Conservation (phyloP, 2,888 invertebrate species). For the Apamea epomidion region DNA sequence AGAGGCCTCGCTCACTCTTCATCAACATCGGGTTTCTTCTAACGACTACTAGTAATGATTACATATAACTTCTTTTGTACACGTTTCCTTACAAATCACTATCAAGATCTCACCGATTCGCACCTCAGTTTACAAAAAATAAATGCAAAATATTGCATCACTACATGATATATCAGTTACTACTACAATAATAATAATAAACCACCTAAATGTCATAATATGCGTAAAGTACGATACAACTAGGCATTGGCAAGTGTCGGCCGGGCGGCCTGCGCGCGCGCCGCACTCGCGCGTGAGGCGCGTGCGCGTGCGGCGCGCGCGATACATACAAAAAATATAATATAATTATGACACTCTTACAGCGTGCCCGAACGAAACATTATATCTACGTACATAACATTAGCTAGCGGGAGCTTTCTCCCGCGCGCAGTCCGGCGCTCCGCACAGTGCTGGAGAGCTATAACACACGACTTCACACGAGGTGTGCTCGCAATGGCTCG, state of each 20-base stretch:
- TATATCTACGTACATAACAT: constrained; percentile 46
- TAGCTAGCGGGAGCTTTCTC: background rate
- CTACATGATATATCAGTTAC: constrained; percentile 64
- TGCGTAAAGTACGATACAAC: constrained; percentile 78
- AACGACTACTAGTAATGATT: constrained; percentile 51
- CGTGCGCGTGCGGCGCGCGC: constrained; percentile 64
- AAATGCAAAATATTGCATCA: constrained; percentile 64
- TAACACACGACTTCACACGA: too few species aligned
- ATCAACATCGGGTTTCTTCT: background rate
- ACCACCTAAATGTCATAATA: constrained; percentile 72
- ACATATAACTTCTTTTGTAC: constrained; percentile 60
- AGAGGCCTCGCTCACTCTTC: background rate
- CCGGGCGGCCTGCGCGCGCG: constrained; percentile 77
- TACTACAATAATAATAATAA: constrained; percentile 54
- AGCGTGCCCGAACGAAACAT: constrained; percentile 74
- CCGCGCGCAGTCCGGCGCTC: background rate
- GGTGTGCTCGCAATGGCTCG: too few species aligned
- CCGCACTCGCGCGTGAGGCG: constrained; percentile 70
- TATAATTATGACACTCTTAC: constrained; percentile 81
- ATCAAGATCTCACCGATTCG: constrained; percentile 53
- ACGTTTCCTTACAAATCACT: constrained; percentile 45
- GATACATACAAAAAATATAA: constrained; percentile 68
- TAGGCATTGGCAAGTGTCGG: constrained; percentile 88
- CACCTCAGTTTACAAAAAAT: constrained; percentile 56
- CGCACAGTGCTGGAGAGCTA: background rate